Percentiles rank a stretch among this genome's conserved stretches.
Evolutionary conservation across 1,140 invertebrate species (phyloP).

Genomic region (Procambarus clarkii): DNA sequence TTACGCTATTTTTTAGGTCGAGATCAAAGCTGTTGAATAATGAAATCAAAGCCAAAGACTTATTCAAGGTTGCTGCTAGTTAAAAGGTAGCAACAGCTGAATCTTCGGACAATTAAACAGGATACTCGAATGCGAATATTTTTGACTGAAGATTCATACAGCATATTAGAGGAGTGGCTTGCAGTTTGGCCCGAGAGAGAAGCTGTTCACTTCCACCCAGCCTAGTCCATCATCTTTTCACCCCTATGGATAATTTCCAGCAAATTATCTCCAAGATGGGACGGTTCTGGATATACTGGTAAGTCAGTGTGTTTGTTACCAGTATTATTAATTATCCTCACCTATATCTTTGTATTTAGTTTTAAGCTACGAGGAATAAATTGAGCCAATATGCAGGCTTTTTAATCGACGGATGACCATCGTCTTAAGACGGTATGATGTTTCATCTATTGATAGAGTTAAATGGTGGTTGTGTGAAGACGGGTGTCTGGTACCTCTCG

Average conservation of each 20-base stretch:
- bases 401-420: too few relatives aligned
- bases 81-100: neutral
- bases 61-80: neutral
- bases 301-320: neutral
- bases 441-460: too few relatives aligned
- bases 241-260: conserved; percentile 46
- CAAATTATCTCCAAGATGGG: conserved; percentile 53
- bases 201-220: neutral
- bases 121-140: neutral
- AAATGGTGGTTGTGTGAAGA: too few relatives aligned
- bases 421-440: too few relatives aligned
- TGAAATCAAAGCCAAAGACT: neutral
- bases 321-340: neutral
- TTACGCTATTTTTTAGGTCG: neutral
- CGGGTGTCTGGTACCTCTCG: too few relatives aligned
- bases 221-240: neutral
- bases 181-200: neutral
- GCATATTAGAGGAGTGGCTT: neutral
- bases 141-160: neutral
- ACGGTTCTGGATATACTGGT: conserved; percentile 55
- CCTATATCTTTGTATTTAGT: too few relatives aligned
- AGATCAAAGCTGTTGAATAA: neutral
- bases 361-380: too few relatives aligned
- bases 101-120: neutral
- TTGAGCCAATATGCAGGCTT: too few relatives aligned